A percentile compares a stretch with the other conserved stretches of the same genome.
Evolutionary conservation across 1,140 invertebrate species (phyloP).

Genomic region (Colletes latitarsis): DNA sequence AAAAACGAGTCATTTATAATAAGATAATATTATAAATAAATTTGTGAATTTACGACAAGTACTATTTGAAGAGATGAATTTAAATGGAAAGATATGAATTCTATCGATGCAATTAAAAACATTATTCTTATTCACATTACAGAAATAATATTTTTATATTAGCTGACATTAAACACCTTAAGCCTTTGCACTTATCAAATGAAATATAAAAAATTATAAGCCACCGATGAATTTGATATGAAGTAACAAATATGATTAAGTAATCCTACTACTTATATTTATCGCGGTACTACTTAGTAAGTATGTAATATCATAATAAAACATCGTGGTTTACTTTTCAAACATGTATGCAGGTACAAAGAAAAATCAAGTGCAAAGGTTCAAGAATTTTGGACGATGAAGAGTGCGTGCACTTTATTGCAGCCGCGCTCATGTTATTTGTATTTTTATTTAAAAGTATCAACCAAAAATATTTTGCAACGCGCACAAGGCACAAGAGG

Average conservation of each 20-base stretch:
- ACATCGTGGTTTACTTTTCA: not conserved
- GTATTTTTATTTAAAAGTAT: slow-evolving; percentile 2
- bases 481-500: slow-evolving; percentile 45
- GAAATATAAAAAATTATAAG: not conserved
- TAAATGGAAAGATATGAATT: not conserved
- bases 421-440: not conserved
- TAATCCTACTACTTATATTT: slow-evolving; percentile 13
- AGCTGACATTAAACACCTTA: not conserved
- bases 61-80: not conserved
- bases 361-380: slow-evolving; percentile 23
- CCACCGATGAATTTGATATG: not conserved
- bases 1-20: not conserved
- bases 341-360: slow-evolving; percentile 24
- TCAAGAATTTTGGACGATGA: not conserved
- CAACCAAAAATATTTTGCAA: slow-evolving; percentile 5
- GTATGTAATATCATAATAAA: slow-evolving; percentile 1
- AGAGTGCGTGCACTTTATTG: not conserved
- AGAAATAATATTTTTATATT: slow-evolving; percentile 2
- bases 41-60: not conserved
- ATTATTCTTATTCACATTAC: slow-evolving; percentile 3
- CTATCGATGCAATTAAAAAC: not conserved
- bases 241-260: slow-evolving; percentile 17
- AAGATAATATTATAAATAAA: not conserved
- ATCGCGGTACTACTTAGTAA: not conserved
- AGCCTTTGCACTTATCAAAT: slow-evolving; percentile 22